Evolutionary conservation across 2,113 vertebrate species (phyloP).

Genomic region (Heterotis niloticus): DNA sequence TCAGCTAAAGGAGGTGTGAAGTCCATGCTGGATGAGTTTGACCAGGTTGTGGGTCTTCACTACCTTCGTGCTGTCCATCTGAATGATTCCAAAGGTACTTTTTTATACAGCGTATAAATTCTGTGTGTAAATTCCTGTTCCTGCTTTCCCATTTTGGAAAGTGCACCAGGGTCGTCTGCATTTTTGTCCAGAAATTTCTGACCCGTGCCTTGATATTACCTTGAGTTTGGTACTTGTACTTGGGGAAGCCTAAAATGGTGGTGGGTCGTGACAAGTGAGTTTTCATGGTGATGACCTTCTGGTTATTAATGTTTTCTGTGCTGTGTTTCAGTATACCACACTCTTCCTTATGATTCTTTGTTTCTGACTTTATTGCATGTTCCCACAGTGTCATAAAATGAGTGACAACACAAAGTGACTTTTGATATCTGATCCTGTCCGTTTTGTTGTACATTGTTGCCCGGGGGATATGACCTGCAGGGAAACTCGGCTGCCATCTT

Average conservation of each 20-base stretch:
- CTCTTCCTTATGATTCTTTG: no score
- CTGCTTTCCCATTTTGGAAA: neutral
- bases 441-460: neutral
- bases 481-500: conserved; percentile 63
- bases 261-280: no score
- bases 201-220: no score
- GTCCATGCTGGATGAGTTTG: conserved; percentile 64
- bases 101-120: neutral
- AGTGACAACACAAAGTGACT: no score
- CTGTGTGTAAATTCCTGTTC: neutral
- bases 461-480: conserved; percentile 37
- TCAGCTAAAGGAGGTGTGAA: conserved; percentile 60
- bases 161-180: no score
- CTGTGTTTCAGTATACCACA: no score
- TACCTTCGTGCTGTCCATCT: conserved; percentile 69
- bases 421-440: neutral
- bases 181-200: neutral
- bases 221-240: no score
- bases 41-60: conserved; percentile 59
- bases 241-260: no score
- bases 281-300: no score
- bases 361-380: no score
- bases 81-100: conserved; percentile 72
- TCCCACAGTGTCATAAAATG: no score
- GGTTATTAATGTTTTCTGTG: no score